phyloP scores from a whole-genome alignment of 2,113 vertebrate genomes.

The Gasterosteus aculeatus region DNA sequence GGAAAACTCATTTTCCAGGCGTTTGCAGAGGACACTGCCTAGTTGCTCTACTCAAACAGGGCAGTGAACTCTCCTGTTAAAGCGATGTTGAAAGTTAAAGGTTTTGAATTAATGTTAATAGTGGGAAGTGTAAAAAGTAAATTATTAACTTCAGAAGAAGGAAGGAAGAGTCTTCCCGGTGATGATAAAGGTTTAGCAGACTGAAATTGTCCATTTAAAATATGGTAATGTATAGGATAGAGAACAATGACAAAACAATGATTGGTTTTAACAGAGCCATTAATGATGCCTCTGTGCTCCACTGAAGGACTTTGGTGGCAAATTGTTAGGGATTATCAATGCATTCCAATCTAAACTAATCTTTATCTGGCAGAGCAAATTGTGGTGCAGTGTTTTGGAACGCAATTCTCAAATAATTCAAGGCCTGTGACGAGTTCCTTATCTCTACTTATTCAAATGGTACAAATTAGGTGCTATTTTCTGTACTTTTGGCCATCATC shows the following conservation, averaged over 20 bases:
- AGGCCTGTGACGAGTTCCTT: background rate
- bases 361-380: background rate
- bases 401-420: background rate
- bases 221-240: background rate
- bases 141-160: background rate
- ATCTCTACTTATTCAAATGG: background rate
- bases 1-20: conserved; percentile 56
- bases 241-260: background rate
- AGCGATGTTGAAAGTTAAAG: no score
- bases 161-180: background rate
- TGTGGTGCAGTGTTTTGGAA: conserved; percentile 19
- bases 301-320: no score
- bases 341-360: no score
- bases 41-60: background rate
- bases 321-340: no score
- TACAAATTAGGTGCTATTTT: no score
- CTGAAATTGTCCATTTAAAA: background rate
- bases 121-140: no score
- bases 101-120: no score
- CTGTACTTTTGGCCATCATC: background rate
- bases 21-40: conserved; percentile 18
- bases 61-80: no score
- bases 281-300: background rate
- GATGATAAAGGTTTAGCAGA: background rate
- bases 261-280: background rate